phyloP scores from a whole-genome alignment of 2,888 invertebrate genomes.

The Escarpia spicata region DNA sequence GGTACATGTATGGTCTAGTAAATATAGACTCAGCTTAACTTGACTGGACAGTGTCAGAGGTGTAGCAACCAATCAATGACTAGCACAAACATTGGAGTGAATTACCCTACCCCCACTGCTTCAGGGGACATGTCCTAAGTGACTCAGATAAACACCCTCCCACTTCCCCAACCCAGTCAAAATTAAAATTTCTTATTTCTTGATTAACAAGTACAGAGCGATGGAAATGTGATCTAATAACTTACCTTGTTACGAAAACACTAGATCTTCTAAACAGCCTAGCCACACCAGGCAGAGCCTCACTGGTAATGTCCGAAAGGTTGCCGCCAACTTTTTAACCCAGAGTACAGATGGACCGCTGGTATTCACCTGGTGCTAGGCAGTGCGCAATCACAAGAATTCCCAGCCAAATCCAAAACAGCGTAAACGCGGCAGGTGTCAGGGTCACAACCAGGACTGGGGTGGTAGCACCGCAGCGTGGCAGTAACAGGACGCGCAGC shows the following conservation, averaged over 20 bases:
- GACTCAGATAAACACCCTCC: background rate
- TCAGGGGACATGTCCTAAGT: background rate
- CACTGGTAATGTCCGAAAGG: background rate
- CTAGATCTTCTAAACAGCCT: background rate
- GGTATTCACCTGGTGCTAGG: background rate
- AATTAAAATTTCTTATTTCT: background rate
- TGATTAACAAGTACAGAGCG: background rate
- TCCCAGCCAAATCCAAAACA: background rate
- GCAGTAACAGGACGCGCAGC: background rate
- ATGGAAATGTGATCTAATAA: background rate
- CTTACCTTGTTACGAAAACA: background rate
- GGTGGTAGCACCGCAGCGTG: background rate
- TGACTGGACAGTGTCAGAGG: background rate
- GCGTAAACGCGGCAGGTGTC: conserved; percentile 5
- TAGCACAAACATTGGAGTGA: background rate
- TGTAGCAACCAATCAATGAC: background rate
- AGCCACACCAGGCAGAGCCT: background rate
- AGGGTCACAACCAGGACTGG: background rate
- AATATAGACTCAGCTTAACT: background rate
- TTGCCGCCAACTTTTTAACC: background rate
- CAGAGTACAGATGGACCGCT: background rate
- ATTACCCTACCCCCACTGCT: background rate
- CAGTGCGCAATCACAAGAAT: background rate
- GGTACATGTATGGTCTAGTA: background rate
- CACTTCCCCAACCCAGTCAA: background rate